Percentiles rank a stretch among this genome's conserved stretches.
Evolutionary conservation across 35 echinoderm and acorn worm genomes (phyloP).

Genomic region (Ophioderma brevispina): DNA sequence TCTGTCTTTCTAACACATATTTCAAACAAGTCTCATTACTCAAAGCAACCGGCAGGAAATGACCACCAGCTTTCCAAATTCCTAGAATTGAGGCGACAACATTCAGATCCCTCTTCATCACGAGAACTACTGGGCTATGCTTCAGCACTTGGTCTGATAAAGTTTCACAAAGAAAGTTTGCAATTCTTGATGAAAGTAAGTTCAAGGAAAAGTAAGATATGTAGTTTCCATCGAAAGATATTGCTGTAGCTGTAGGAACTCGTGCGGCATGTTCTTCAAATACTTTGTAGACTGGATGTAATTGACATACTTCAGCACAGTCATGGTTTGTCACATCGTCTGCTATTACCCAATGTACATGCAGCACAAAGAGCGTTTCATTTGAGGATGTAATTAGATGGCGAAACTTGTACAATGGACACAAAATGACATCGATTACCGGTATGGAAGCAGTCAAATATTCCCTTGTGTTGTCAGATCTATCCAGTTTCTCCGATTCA

Average conservation of each 20-base stretch:
- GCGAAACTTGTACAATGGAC: conserved; percentile 17
- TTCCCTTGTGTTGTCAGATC: neutral
- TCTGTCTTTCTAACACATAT: neutral
- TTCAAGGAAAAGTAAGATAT: neutral
- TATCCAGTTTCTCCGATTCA: neutral
- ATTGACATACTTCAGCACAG: neutral
- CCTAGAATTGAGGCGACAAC: neutral
- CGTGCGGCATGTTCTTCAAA: neutral
- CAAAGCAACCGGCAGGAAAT: conserved; percentile 14
- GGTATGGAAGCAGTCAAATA: neutral
- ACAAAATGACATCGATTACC: neutral
- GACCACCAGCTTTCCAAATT: conserved; percentile 14
- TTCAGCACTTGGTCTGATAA: neutral
- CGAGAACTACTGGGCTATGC: neutral
- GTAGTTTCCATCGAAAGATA: neutral
- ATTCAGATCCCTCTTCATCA: neutral
- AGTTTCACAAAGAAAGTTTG: neutral
- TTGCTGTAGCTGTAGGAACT: neutral
- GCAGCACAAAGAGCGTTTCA: neutral
- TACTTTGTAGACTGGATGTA: conserved; percentile 3
- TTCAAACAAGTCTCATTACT: conserved; percentile 16
- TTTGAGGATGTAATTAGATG: neutral
- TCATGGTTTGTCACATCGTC: neutral
- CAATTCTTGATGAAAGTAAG: neutral
- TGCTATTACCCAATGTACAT: neutral